Percentiles rank a stretch among this genome's conserved stretches.
These are phyloP conservation scores for Lordiphosa mommai DNA, from an alignment of 1,140 invertebrate genomes.

Conservation along the genomic window DNA sequence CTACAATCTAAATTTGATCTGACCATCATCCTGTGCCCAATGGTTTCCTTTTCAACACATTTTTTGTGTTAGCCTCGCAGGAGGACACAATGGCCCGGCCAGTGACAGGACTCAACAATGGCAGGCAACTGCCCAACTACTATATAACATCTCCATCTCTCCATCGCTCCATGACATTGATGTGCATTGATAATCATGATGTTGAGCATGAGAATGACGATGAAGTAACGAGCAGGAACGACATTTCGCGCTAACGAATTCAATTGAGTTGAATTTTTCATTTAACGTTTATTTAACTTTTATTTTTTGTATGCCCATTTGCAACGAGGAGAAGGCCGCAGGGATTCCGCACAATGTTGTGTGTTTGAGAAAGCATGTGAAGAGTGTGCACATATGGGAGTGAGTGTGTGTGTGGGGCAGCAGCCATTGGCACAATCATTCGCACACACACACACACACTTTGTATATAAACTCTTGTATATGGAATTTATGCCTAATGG, in stretches of 20 bases:
- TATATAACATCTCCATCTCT: conserved; percentile 19
- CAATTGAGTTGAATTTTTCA: conserved; percentile 78
- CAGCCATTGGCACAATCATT: conserved; percentile 53
- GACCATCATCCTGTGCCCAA: too few relatives aligned
- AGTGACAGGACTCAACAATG: conserved; percentile 41
- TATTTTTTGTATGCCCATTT: conserved; percentile 51
- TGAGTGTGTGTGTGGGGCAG: conserved; percentile 2
- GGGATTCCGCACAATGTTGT: conserved; percentile 38
- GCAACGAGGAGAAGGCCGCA: conserved; percentile 30
- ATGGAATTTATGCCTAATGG: conserved; percentile 72
- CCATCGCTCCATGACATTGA: conserved; percentile 34
- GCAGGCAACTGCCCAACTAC: conserved; percentile 5
- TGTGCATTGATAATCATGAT: conserved; percentile 20
- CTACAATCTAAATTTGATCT: neutral
- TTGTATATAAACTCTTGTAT: conserved; percentile 13
- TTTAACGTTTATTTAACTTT: conserved; percentile 76
- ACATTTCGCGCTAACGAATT: conserved; percentile 78
- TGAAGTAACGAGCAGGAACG: conserved; percentile 55
- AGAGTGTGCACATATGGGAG: conserved; percentile 11
- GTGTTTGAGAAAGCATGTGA: conserved; percentile 1
- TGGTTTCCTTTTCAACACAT: too few relatives aligned
- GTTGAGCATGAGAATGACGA: conserved; percentile 13
- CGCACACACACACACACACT: neutral
- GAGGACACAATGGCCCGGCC: too few relatives aligned
- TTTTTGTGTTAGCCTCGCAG: too few relatives aligned